Evolutionary conservation across 1,140 invertebrate genomes (phyloP), one percentile per base, ranked within the genome.

Genomic region (Aphidius gifuensis): DNA sequence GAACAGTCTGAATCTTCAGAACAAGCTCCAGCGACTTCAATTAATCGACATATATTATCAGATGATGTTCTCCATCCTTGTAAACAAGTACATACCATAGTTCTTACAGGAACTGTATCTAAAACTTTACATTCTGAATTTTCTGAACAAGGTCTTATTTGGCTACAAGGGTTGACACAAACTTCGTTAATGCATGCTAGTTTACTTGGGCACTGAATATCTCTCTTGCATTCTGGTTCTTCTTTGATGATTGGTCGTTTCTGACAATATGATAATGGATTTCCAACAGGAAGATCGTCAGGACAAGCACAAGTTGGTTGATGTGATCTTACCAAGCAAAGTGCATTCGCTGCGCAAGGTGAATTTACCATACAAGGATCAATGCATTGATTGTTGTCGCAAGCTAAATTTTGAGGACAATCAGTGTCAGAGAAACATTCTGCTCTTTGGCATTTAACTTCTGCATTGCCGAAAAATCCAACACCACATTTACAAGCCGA

Each of bases 21-120:
- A 71, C 93, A 96, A 40, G 91, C 70, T 9, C 92, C 61, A 84
- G 86, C 66, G 84, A 63, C 32, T 11, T 38, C 54, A 9, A 63
- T 63, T 42, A 56, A 56, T 68, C 85, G 85, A 73, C 92, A 95
- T 69, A 89, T 83, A 50, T 90, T 91, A 64, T 86, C 85, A 59
- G 87, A 81, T 70, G 92, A 86, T 3, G 91, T 90, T 60, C 92
- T 86, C 83, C 87, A 92, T 16, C 90, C 90, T 68, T 91, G 88
- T 0, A 91, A 89, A 71, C 92, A 94, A 56, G 90, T 89, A 71
- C 92, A 93, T 45, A 90, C 88, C 85, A 94, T 89, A 1, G 91
- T 93, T 56, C 91, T 78, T 9, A 93, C 89, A 3, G 92, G 92
- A 38, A 90, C 81, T 16, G 90, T 92, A 71, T 93, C 89, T 4